Percentiles rank a stretch among this genome's conserved stretches.
These are phyloP conservation scores for Pao palembangensis DNA, from an alignment of 2,113 vertebrate genomes.

Conservation along the genomic window DNA sequence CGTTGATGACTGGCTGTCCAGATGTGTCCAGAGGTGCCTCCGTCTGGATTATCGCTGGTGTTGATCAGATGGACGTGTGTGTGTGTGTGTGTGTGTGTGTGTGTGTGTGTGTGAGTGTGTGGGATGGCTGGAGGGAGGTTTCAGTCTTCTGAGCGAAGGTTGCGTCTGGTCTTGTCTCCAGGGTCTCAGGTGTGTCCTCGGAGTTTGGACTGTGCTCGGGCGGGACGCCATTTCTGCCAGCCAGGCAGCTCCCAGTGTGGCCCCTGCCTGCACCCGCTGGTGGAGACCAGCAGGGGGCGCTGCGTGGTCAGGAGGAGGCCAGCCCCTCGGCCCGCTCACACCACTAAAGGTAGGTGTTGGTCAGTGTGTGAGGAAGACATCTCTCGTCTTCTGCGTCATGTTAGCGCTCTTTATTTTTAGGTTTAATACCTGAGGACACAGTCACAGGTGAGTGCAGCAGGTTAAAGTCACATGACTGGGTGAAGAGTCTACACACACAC, in stretches of 20 bases:
- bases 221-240: conserved; percentile 78
- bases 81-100: too few relatives aligned
- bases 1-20: too few relatives aligned
- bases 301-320: conserved; percentile 72
- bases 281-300: conserved; percentile 71
- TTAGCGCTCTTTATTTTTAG: too few relatives aligned
- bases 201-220: conserved; percentile 83
- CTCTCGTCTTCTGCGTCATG: neutral
- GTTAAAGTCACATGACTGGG: neutral
- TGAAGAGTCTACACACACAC: conserved; percentile 17
- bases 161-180: conserved; percentile 33
- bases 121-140: neutral
- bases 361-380: neutral
- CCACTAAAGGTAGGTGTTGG: conserved; percentile 20
- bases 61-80: too few relatives aligned
- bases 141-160: too few relatives aligned
- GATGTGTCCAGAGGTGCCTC: too few relatives aligned
- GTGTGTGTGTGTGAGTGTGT: too few relatives aligned
- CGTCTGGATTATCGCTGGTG: too few relatives aligned
- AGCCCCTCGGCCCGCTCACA: conserved; percentile 39
- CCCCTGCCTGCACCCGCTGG: conserved; percentile 80
- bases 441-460: too few relatives aligned
- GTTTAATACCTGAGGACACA: too few relatives aligned
- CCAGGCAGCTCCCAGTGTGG: conserved; percentile 76
- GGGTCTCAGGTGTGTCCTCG: conserved; percentile 75